Conservation (phyloP, 53 echinoderm and acorn worm genomes). For the Temnopleurus reevesii region DNA sequence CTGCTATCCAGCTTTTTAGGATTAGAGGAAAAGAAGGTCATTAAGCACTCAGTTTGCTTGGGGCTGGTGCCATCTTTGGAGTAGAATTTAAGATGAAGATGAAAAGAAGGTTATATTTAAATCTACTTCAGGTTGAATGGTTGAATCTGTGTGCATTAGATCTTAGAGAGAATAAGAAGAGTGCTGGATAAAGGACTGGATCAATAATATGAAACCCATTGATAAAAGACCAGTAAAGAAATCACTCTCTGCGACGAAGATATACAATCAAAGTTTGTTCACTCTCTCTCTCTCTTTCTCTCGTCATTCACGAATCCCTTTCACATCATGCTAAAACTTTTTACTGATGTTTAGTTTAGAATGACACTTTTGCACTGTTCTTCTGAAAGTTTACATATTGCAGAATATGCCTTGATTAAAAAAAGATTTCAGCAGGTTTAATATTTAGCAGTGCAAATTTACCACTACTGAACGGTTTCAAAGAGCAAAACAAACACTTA, state of each 20-base stretch:
- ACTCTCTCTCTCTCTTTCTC: background rate
- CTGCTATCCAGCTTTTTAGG: too few relatives aligned
- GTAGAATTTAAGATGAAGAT: background rate
- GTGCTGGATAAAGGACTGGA: background rate
- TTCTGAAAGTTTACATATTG: too few relatives aligned
- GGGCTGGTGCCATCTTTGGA: background rate
- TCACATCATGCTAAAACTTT: too few relatives aligned
- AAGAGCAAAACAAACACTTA: too few relatives aligned
- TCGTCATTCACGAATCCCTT: too few relatives aligned
- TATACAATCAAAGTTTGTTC: conserved; percentile 17
- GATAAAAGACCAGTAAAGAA: conserved; percentile 16
- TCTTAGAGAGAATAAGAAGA: background rate
- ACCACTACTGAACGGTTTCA: too few relatives aligned
- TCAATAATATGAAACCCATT: conserved; percentile 18
- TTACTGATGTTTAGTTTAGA: too few relatives aligned
- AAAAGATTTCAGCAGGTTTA: too few relatives aligned
- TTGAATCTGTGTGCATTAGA: background rate
- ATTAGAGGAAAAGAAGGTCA: background rate
- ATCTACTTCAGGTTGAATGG: background rate
- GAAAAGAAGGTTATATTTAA: conserved; percentile 35
- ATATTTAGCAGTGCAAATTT: too few relatives aligned
- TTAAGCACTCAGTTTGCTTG: background rate
- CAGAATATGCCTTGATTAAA: too few relatives aligned
- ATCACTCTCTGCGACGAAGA: background rate
- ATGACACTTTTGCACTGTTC: too few relatives aligned